These are phyloP conservation scores for Clivina fossor DNA, from an alignment of 2,888 invertebrate genomes.

Conservation along the genomic window DNA sequence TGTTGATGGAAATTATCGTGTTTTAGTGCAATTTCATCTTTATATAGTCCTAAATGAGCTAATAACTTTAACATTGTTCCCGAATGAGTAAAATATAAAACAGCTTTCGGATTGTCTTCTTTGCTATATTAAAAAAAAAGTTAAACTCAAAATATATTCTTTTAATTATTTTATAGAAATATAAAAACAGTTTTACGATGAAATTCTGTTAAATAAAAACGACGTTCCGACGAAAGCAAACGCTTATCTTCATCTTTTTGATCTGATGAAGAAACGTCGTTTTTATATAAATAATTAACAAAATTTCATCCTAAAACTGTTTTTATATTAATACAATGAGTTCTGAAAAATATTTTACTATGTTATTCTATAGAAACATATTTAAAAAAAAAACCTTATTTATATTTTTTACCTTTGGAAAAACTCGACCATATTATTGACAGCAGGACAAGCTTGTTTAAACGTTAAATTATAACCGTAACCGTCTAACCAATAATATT, in stretches of 20 bases:
- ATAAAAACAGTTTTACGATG: no score
- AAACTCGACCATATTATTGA: constrained; percentile 69
- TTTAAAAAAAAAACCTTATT: no score
- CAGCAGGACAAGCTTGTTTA: constrained; percentile 73
- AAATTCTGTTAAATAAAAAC: no score
- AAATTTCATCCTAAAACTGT: no score
- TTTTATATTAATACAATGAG: no score
- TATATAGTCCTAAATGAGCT: constrained; percentile 71
- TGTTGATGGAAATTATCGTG: constrained; percentile 49
- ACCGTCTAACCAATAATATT: constrained; percentile 81
- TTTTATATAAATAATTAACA: no score
- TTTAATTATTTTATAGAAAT: neutral
- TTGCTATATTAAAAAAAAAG: neutral
- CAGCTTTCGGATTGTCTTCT: constrained; percentile 24
- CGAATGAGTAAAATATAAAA: constrained; percentile 75
- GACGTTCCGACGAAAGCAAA: no score
- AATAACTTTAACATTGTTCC: constrained; percentile 78
- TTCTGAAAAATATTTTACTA: no score
- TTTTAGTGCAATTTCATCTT: constrained; percentile 63
- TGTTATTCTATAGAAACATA: no score
- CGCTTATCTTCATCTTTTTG: no score
- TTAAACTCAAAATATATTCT: neutral
- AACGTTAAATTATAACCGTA: constrained; percentile 75
- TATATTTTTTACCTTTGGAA: constrained; percentile 68
- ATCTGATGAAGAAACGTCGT: no score